Percentiles rank a stretch among this genome's conserved stretches.
These are phyloP conservation scores for Calephelis perditalis DNA, from an alignment of 2,888 invertebrate genomes.

Conservation along the genomic window DNA sequence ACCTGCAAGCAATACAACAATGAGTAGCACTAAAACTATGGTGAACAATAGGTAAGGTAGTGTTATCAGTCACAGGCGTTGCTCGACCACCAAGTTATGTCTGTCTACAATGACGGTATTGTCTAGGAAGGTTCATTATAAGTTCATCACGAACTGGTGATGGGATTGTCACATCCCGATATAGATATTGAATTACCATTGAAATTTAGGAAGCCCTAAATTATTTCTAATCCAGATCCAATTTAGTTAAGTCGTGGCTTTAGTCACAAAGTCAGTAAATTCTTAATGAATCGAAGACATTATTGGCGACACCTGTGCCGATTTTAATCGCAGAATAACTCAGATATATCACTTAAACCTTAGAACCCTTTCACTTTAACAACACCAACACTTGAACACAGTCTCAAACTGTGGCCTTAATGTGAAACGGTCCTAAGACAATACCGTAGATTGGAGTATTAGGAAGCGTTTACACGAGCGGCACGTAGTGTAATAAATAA, in stretches of 20 bases:
- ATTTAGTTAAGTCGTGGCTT: too few relatives aligned
- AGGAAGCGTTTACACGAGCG: slow-evolving; percentile 74
- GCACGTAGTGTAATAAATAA: slow-evolving; percentile 78
- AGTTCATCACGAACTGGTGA: too few relatives aligned
- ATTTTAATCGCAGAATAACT: slow-evolving; percentile 6
- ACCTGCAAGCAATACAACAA: too few relatives aligned
- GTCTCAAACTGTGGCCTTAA: slow-evolving; percentile 26
- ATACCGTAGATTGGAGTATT: slow-evolving; percentile 60
- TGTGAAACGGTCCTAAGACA: slow-evolving; percentile 56
- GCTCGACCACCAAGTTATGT: too few relatives aligned
- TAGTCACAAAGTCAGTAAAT: background rate
- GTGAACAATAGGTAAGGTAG: too few relatives aligned
- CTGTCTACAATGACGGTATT: too few relatives aligned
- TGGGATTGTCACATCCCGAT: too few relatives aligned
- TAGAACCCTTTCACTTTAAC: slow-evolving; percentile 49
- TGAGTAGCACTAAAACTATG: too few relatives aligned
- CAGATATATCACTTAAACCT: slow-evolving; percentile 18
- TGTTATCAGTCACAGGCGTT: too few relatives aligned
- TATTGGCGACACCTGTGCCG: slow-evolving; percentile 6
- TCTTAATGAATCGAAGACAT: background rate
- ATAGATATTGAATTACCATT: too few relatives aligned
- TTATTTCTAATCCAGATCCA: background rate
- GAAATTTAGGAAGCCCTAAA: too few relatives aligned
- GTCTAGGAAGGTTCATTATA: too few relatives aligned
- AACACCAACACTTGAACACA: slow-evolving; percentile 11